Evolutionary conservation across 2,113 vertebrate species (phyloP), one percentile per base, ranked within the genome.

Genomic region (Pterocles orientalis): DNA sequence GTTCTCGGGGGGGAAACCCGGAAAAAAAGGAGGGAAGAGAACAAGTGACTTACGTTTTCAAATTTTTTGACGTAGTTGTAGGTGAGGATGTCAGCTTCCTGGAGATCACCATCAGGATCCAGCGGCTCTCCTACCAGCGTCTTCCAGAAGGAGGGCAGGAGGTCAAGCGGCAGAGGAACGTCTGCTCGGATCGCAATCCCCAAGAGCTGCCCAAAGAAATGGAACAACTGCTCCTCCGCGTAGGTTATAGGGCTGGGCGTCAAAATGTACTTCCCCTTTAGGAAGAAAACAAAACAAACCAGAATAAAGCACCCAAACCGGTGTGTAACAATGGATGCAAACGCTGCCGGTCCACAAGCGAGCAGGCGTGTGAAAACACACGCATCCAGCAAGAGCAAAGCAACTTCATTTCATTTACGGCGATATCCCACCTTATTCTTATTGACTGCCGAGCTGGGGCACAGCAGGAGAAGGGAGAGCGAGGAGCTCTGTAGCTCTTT

Each of bases 401-500:
- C 5, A 3, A 18, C 26, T 26, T 34, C 18, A 4, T 33, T 34
- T 33, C 41, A 34, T 19, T 43, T 53, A 18, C 0, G 5, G 73
- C 53, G 47, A 45, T 56, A 31, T 20, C 97, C 4, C 94, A 99
- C 99, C 99, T 99, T 99, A 88, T 99, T 99, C 83, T 99, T 99
- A 90, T 99, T 99, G 96, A 99, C 99, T 2, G 99, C 98, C 12
- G 99, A 99, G 97, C 99, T 99, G 62, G 99, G 99, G 90, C 99
- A 99, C 77, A 99, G 92, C 72, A 99, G 97, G 70, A 99, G 98
- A 43, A 99, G 98, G 17, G 99, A 99, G 43, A 99, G 98, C 0
- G 98, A 98, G n/a, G 99, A 99, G 90, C 99, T 99, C 98, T 99
- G 99, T 9, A 99, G 95, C 97, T 99, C 99, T 86, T 99, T 99